phyloP scores from a whole-genome alignment of 1,140 invertebrate genomes.

The Cecropterus lyciades region DNA sequence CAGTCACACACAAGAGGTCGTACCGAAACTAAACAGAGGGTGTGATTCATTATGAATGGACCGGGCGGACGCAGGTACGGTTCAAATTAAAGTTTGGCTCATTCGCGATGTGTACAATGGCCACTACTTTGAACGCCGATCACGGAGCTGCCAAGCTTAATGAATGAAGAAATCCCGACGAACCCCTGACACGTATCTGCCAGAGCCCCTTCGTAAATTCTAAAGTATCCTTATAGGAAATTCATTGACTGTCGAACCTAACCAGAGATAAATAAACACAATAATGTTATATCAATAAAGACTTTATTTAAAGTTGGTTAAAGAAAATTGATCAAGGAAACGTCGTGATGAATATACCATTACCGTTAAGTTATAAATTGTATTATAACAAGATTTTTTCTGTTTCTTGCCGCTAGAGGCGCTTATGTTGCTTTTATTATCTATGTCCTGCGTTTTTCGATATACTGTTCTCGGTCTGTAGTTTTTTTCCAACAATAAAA shows the following conservation, averaged over 20 bases:
- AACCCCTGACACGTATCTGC: constrained; percentile 46
- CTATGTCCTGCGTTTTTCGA: no score
- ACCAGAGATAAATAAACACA: constrained; percentile 14
- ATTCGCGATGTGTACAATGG: constrained; percentile 62
- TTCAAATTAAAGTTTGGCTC: constrained; percentile 76
- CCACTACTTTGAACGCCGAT: constrained; percentile 64
- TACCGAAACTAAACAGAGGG: constrained; percentile 72
- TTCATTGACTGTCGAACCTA: constrained; percentile 20
- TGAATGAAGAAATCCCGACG: constrained; percentile 71
- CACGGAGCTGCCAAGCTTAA: constrained; percentile 69
- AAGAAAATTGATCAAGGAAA: no score
- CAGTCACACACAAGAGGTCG: constrained; percentile 65
- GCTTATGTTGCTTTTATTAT: no score
- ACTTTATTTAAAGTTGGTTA: no score
- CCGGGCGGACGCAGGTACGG: constrained; percentile 59
- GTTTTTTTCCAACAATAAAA: no score
- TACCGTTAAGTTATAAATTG: no score
- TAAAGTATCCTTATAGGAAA: constrained; percentile 38
- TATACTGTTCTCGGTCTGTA: no score
- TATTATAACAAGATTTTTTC: no score
- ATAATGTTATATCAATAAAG: not conserved
- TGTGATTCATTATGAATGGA: constrained; percentile 72
- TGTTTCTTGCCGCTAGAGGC: no score
- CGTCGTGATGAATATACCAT: no score
- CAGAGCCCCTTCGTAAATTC: constrained; percentile 36